Percentiles rank a stretch among this genome's conserved stretches.
Evolutionary conservation across 1,140 invertebrate species (phyloP).

Genomic region (Diabrotica virgifera): DNA sequence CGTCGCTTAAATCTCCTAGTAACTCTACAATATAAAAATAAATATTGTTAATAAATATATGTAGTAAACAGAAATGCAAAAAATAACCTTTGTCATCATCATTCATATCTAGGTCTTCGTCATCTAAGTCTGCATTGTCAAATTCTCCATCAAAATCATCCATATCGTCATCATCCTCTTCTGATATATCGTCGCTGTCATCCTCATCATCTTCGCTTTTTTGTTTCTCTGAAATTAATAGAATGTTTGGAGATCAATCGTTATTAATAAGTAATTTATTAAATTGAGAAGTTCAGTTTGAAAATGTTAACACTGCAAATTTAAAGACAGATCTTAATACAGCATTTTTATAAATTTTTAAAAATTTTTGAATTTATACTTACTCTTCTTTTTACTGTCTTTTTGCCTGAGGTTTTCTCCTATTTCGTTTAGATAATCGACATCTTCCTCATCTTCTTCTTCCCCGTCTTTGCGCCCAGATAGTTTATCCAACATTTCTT

Average conservation of each 20-base stretch:
- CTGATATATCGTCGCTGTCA: slow-evolving; percentile 41
- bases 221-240: slow-evolving; percentile 12
- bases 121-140: slow-evolving; percentile 48
- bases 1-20: slow-evolving; percentile 32
- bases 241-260: neutral
- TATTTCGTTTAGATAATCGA: slow-evolving; percentile 58
- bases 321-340: too few species aligned
- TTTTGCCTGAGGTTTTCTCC: slow-evolving; percentile 47
- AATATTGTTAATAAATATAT: neutral
- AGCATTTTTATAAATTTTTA: too few species aligned
- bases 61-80: neutral
- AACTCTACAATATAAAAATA: slow-evolving; percentile 26
- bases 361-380: too few species aligned
- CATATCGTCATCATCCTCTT: slow-evolving; percentile 45
- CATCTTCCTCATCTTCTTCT: slow-evolving; percentile 56
- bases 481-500: slow-evolving; percentile 71
- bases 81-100: slow-evolving; percentile 36
- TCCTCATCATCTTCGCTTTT: slow-evolving; percentile 48
- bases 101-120: slow-evolving; percentile 49
- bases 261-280: too few species aligned
- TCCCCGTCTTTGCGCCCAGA: slow-evolving; percentile 47
- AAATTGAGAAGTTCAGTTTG: too few species aligned
- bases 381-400: slow-evolving; percentile 43
- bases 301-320: too few species aligned
- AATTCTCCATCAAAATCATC: slow-evolving; percentile 50